Evolutionary conservation across 2,888 invertebrate species (phyloP).

Genomic region (Exocentrus adspersus): DNA sequence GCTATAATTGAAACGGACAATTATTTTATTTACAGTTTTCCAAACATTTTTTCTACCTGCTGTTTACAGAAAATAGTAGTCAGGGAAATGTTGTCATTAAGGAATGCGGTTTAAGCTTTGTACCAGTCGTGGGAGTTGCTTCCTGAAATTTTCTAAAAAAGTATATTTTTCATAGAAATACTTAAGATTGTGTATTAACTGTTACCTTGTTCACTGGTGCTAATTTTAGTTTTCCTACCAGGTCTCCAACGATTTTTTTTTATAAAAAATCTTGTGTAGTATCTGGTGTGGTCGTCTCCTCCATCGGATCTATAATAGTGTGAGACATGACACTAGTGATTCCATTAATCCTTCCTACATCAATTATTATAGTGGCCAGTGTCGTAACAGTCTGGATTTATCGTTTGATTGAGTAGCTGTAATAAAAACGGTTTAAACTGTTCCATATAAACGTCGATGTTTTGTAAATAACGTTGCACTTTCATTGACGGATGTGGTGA

Average conservation of each 20-base stretch:
- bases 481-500: too few relatives aligned
- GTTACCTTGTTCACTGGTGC: too few relatives aligned
- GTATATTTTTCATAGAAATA: too few relatives aligned
- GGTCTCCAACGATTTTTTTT: not conserved
- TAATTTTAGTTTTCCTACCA: not conserved
- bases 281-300: not conserved
- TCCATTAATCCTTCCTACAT: constrained; percentile 12
- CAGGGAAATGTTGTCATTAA: too few relatives aligned
- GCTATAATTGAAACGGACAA: not conserved
- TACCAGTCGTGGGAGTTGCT: too few relatives aligned
- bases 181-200: too few relatives aligned
- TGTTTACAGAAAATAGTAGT: too few relatives aligned
- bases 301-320: not conserved
- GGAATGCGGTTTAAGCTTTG: too few relatives aligned
- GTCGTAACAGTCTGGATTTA: not conserved
- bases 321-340: not conserved
- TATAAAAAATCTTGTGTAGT: not conserved
- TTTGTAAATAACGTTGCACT: too few relatives aligned
- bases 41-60: not conserved
- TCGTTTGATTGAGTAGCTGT: not conserved
- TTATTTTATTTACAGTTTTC: not conserved
- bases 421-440: too few relatives aligned
- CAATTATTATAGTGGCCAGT: constrained; percentile 8
- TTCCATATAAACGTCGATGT: too few relatives aligned
- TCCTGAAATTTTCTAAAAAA: too few relatives aligned